These are phyloP conservation scores for Erynnis tages DNA, from an alignment of 2,888 invertebrate genomes.

Conservation along the genomic window DNA sequence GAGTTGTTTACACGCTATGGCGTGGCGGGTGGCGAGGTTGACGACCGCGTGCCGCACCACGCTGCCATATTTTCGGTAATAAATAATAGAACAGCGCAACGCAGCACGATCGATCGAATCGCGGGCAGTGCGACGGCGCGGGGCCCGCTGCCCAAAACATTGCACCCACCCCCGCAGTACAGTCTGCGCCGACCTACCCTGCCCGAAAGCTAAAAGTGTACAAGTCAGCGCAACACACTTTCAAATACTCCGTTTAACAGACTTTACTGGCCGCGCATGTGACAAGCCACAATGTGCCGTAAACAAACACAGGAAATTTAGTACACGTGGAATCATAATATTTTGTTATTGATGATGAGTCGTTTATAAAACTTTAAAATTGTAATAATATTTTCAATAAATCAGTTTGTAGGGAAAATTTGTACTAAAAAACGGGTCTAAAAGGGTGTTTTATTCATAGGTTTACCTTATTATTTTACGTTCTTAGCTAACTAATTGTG, in stretches of 20 bases:
- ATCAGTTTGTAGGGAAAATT: too few species aligned
- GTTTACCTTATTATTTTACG: too few species aligned
- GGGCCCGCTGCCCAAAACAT: slow-evolving; percentile 59
- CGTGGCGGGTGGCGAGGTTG: slow-evolving; percentile 54
- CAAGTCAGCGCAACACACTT: too few species aligned
- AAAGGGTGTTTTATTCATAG: too few species aligned
- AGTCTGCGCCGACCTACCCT: slow-evolving; percentile 18
- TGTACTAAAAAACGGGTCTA: too few species aligned
- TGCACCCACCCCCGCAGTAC: slow-evolving; percentile 46
- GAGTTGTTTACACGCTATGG: slow-evolving; percentile 65
- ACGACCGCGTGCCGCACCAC: slow-evolving; percentile 67
- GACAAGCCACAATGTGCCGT: too few species aligned
- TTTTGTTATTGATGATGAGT: too few species aligned
- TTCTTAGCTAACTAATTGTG: too few species aligned
- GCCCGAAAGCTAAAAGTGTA: not conserved
- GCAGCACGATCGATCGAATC: slow-evolving; percentile 66
- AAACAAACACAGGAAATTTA: too few species aligned
- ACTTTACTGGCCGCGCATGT: not conserved
- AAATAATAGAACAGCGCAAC: slow-evolving; percentile 74
- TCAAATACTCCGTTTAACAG: not conserved
- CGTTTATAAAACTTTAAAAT: too few species aligned
- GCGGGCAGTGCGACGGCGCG: slow-evolving; percentile 68
- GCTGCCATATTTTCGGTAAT: slow-evolving; percentile 77
- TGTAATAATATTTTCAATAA: too few species aligned
- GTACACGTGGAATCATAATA: too few species aligned